phyloP scores from a whole-genome alignment of 2,888 invertebrate species.

The Girardia tigrina region DNA sequence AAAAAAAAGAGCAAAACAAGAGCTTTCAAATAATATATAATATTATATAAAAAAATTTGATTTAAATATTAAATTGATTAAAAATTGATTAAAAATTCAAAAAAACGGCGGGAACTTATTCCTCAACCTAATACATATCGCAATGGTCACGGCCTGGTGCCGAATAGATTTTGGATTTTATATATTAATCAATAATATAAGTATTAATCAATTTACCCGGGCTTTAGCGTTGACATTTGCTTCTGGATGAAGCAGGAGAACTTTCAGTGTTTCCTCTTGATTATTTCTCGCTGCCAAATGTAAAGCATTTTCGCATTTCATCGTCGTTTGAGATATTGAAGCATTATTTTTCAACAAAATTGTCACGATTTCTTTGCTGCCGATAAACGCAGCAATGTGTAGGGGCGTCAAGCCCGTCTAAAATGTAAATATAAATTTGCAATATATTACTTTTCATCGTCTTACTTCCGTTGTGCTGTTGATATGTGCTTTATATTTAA shows the following conservation, averaged over 20 bases:
- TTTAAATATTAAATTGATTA: no score
- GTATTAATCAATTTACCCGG: conserved; percentile 56
- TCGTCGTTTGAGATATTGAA: conserved; percentile 88
- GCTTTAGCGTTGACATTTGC: conserved; percentile 60
- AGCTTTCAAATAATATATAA: no score
- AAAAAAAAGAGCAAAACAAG: no score
- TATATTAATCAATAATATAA: no score
- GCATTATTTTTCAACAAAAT: conserved; percentile 93
- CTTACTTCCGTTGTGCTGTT: conserved; percentile 64
- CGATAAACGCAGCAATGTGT: conserved; percentile 98
- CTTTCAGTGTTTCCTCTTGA: conserved; percentile 31
- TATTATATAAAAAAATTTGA: no score
- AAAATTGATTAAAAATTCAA: no score
- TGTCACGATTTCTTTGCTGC: conserved; percentile 98
- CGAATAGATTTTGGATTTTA: no score
- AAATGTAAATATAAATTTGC: conserved; percentile 39
- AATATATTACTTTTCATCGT: conserved; percentile 35
- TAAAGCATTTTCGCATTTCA: conserved; percentile 93
- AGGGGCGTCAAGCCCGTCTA: conserved; percentile 80
- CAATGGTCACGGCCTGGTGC: no score
- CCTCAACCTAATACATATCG: no score
- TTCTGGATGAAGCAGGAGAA: conserved; percentile 15
- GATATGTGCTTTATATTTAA: conserved; percentile 88
- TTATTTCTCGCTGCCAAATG: conserved; percentile 57
- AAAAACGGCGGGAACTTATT: no score